Evolutionary conservation across 2,888 invertebrate genomes (phyloP), one percentile per base, ranked within the genome.

Genomic region (Nemapogon koenigi): DNA sequence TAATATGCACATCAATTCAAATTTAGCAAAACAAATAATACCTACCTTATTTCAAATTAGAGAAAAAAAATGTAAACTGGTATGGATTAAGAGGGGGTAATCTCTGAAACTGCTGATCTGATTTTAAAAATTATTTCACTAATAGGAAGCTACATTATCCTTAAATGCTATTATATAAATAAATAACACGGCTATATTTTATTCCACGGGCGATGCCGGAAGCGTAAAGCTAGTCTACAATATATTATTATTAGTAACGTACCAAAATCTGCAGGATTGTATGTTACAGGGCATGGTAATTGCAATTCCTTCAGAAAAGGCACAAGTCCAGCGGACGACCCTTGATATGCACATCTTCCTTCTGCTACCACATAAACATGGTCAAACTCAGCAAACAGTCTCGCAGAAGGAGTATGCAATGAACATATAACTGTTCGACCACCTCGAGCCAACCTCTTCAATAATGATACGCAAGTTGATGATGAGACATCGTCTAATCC

Each of bases 191-290:
- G n/a, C n/a, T n/a, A n/a, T n/a, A n/a, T n/a, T n/a, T n/a, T n/a
- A n/a, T n/a, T n/a, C n/a, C n/a, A n/a, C n/a, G n/a, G n/a, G n/a
- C n/a, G n/a, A n/a, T n/a, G 22, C 6, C 22, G 6, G 8, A 8
- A 22, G 6, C 8, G 22, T 8, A 22, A 22, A 22, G 8, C 8
- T 7, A 22, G 8, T 22, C 8, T 7, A 8, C 22, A 22, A 8
- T 8, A 7, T 22, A 22, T 22, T 22, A 26, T 11, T 4, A 6
- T 32, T 16, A 6, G n/a, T 36, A 39, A 75, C 86, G 85, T 69
- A 95, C 95, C 86, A 67, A 95, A 97, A 75, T 97, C 97, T 3
- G 97, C 96, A 0, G 97, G 97, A 67, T 97, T 97, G 59, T 96
- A 95, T 48, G 94, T 94, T 43, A 82, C 85, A 0, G 97, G 97